phyloP scores from a whole-genome alignment of 2,888 invertebrate genomes.

The Harpagoxenus sublaevis region DNA sequence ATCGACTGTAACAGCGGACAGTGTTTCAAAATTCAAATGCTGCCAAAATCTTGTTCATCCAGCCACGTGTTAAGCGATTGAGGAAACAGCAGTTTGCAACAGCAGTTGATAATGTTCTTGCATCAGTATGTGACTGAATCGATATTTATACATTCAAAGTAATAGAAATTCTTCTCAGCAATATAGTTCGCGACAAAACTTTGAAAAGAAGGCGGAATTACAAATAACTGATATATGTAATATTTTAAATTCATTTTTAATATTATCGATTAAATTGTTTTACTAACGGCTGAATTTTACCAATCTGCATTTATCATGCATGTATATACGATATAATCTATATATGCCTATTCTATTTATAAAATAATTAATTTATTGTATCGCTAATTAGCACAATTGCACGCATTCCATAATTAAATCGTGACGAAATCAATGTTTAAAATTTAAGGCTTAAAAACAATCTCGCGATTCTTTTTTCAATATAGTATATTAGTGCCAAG shows the following conservation, averaged over 20 bases:
- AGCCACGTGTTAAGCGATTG: slow-evolving; percentile 23
- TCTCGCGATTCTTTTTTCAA: not conserved
- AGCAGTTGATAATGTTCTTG: slow-evolving; percentile 12
- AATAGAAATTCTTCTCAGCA: not conserved
- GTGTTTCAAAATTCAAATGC: slow-evolving; percentile 17
- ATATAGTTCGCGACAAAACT: not conserved
- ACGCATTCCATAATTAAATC: slow-evolving; percentile 13
- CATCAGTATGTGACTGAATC: slow-evolving; percentile 6
- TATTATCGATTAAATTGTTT: slow-evolving; percentile 21
- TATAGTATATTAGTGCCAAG: slow-evolving; percentile 37
- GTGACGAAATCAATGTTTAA: not conserved
- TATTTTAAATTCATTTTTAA: slow-evolving; percentile 1
- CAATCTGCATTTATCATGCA: not conserved
- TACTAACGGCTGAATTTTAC: not conserved
- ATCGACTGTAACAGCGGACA: not conserved
- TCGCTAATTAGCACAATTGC: slow-evolving; percentile 6
- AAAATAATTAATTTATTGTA: slow-evolving; percentile 30
- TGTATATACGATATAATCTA: not conserved
- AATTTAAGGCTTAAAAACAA: not conserved
- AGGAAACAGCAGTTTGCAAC: slow-evolving; percentile 14
- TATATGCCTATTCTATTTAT: not conserved
- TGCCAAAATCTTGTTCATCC: slow-evolving; percentile 43
- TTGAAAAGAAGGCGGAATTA: not conserved
- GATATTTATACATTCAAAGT: slow-evolving; percentile 16
- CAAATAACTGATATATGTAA: not conserved